Percentiles rank a stretch among this genome's conserved stretches.
phyloP scores from a whole-genome alignment of 2,888 invertebrate genomes.

The Tenthredo amoena region DNA sequence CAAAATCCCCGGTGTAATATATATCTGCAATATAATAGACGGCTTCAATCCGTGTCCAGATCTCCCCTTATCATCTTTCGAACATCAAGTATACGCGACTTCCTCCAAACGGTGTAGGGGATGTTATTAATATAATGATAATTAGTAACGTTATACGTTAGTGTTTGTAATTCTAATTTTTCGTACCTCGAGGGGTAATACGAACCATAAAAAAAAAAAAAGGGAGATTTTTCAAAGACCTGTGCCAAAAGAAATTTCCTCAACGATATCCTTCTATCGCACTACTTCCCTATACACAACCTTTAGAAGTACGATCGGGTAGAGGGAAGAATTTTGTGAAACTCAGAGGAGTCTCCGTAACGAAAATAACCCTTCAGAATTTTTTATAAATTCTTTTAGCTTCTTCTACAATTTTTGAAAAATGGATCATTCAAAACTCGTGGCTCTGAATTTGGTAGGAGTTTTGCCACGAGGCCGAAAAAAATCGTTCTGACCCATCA shows the following conservation, averaged over 20 bases:
- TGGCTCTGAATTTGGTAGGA: background rate
- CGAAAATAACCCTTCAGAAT: too few species aligned
- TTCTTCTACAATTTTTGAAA: too few species aligned
- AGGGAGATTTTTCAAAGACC: background rate
- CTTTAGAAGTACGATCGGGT: too few species aligned
- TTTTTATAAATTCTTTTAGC: too few species aligned
- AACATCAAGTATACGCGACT: background rate
- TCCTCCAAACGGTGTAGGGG: background rate
- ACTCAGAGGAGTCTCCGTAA: too few species aligned
- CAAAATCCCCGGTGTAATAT: background rate
- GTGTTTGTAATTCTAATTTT: background rate
- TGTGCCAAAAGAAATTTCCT: too few species aligned
- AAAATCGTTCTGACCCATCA: background rate
- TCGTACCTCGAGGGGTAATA: background rate
- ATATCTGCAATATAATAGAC: background rate
- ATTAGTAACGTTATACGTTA: background rate
- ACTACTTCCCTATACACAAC: too few species aligned
- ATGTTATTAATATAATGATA: background rate
- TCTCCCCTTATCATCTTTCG: background rate
- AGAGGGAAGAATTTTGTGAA: too few species aligned
- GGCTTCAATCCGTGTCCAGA: background rate
- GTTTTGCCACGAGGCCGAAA: background rate
- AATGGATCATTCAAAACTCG: too few species aligned
- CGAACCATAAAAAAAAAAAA: background rate
- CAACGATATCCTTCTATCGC: too few species aligned